A percentile compares a stretch with the other conserved stretches of the same genome.
These are phyloP conservation scores for Trididemnum nubilum DNA, from an alignment of 23 tunicate genomes.

Conservation along the genomic window DNA sequence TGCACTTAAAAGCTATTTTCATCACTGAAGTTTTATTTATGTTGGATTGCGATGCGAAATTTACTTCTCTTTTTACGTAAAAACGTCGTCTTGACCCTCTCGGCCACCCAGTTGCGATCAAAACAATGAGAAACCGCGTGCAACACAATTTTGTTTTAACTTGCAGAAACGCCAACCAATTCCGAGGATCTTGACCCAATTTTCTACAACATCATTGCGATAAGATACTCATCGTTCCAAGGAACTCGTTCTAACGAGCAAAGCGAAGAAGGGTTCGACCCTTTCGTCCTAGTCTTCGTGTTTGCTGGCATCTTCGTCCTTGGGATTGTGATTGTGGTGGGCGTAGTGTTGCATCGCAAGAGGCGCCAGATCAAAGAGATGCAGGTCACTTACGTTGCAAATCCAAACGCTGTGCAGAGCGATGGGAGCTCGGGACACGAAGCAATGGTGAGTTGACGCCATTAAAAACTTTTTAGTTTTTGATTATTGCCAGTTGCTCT, in stretches of 20 bases:
- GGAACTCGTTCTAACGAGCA: not conserved
- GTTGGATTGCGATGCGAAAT: too few species aligned
- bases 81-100: too few species aligned
- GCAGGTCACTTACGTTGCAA: slow-evolving; percentile 1
- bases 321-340: not conserved
- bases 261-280: not conserved
- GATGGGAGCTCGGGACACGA: not conserved
- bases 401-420: not conserved
- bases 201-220: not conserved
- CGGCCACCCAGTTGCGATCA: too few species aligned
- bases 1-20: too few species aligned
- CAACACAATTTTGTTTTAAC: not conserved
- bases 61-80: too few species aligned
- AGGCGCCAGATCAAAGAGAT: not conserved
- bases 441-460: not conserved
- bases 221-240: not conserved
- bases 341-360: not conserved
- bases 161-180: not conserved
- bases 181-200: not conserved
- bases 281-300: not conserved
- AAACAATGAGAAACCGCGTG: too few species aligned
- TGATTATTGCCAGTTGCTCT: too few species aligned
- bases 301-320: not conserved
- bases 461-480: too few species aligned
- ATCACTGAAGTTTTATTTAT: too few species aligned